Conservation (phyloP, 2,797 vertebrate species). For the Sebastes cheni region DNA sequence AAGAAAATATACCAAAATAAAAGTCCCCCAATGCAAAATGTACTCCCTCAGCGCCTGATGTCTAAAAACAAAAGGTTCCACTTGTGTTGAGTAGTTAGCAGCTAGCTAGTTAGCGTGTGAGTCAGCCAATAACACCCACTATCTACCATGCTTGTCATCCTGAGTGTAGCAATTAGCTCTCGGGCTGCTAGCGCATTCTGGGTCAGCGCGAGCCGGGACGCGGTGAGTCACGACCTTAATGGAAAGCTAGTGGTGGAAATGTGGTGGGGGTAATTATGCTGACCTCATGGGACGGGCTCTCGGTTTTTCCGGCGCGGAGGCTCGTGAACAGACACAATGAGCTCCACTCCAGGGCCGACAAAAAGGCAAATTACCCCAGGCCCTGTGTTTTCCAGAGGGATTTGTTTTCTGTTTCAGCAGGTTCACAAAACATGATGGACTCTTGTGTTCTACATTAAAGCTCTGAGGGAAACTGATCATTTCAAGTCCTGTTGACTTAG, state of each 20-base stretch:
- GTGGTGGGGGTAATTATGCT: constrained; percentile 67
- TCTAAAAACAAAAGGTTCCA: constrained; percentile 19
- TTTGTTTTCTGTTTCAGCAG: constrained; percentile 44
- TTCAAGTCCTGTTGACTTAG: not conserved
- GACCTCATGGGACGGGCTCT: constrained; percentile 66
- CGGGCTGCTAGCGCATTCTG: constrained; percentile 53
- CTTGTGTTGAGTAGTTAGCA: constrained; percentile 25
- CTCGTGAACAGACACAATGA: constrained; percentile 54
- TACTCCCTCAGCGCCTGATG: not conserved
- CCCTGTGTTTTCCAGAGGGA: constrained; percentile 29
- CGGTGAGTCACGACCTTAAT: constrained; percentile 73
- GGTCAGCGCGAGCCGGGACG: constrained; percentile 17
- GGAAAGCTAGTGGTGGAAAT: constrained; percentile 63
- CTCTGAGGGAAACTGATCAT: not conserved
- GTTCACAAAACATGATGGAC: constrained; percentile 23
- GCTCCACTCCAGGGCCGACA: constrained; percentile 38
- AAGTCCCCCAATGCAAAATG: not conserved
- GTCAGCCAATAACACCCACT: constrained; percentile 48
- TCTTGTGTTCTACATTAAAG: constrained; percentile 11
- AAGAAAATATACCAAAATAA: not conserved
- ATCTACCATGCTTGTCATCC: constrained; percentile 40
- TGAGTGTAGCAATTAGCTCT: constrained; percentile 64
- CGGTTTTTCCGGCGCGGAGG: constrained; percentile 35
- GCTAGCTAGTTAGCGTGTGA: constrained; percentile 39
- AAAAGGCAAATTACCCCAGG: constrained; percentile 54